A percentile compares a stretch with the other conserved stretches of the same genome.
phyloP scores from a whole-genome alignment of 2,797 vertebrate species.

The Leptodactylus fallax region DNA sequence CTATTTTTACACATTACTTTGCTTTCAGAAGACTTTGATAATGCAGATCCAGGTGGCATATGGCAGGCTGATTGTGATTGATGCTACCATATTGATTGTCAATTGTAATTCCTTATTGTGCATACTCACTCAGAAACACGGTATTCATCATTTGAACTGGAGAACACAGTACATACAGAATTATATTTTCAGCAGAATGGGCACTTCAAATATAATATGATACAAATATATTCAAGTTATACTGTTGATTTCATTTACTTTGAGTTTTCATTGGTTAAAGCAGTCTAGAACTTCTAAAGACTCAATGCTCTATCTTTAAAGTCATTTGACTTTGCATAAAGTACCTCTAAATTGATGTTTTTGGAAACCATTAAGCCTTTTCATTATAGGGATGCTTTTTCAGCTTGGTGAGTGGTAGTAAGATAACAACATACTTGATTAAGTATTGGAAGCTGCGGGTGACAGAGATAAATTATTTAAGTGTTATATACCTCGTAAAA shows the following conservation, averaged over 20 bases:
- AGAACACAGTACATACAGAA: background rate
- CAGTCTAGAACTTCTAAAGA: background rate
- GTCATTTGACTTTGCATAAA: conserved; percentile 26
- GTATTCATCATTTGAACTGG: background rate
- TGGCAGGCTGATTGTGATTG: conserved; percentile 50
- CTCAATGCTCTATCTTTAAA: background rate
- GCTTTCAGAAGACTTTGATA: conserved; percentile 36
- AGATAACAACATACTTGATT: conserved; percentile 30
- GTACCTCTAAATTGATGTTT: conserved; percentile 12
- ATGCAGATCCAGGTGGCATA: conserved; percentile 36
- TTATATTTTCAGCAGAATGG: conserved; percentile 14
- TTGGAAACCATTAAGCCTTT: conserved; percentile 13
- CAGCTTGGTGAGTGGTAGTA: conserved; percentile 24
- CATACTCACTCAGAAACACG: conserved; percentile 4
- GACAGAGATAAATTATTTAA: conserved; percentile 37
- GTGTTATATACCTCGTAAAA: conserved; percentile 14
- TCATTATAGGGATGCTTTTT: conserved; percentile 24
- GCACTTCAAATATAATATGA: background rate
- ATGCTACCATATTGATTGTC: conserved; percentile 50
- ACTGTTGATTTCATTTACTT: background rate
- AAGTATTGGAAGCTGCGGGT: conserved; percentile 21
- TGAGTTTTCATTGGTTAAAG: background rate
- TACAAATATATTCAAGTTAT: background rate
- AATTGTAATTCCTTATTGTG: conserved; percentile 43
- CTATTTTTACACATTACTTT: conserved; percentile 45